Percentiles rank a stretch among this genome's conserved stretches.
Conservation (phyloP, 2,797 vertebrate species). For the Microchirus variegatus region DNA sequence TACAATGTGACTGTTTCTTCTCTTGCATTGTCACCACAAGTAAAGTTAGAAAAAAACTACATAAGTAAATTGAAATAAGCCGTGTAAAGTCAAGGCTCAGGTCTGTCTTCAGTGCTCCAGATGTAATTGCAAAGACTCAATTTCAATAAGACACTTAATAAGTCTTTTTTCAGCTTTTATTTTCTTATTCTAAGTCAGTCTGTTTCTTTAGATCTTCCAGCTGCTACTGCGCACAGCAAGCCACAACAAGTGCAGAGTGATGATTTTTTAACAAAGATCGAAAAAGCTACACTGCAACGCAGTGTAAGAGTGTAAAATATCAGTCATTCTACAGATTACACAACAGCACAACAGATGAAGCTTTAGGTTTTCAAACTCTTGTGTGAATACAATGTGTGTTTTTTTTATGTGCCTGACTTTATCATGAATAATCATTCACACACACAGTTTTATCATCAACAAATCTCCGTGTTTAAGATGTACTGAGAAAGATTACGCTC, state of each 20-base stretch:
- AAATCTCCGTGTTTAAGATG: slow-evolving; percentile 21
- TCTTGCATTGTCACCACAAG: background rate
- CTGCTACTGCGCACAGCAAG: no score
- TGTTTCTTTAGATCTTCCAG: slow-evolving; percentile 6
- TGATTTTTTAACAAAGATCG: background rate
- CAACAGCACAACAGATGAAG: no score
- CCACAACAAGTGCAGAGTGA: background rate
- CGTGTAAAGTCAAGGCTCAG: slow-evolving; percentile 1
- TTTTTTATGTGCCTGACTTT: slow-evolving; percentile 35
- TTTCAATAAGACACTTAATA: background rate
- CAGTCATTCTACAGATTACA: slow-evolving; percentile 4
- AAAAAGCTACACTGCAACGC: slow-evolving; percentile 12
- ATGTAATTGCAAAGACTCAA: slow-evolving; percentile 9
- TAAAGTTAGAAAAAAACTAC: background rate
- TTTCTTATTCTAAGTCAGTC: background rate
- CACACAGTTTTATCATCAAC: slow-evolving; percentile 18
- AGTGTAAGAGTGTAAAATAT: background rate
- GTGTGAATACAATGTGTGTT: slow-evolving; percentile 4
- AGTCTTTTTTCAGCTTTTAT: background rate
- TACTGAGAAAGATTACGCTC: slow-evolving; percentile 22
- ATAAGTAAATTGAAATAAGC: background rate
- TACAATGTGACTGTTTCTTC: background rate
- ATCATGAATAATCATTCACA: slow-evolving; percentile 24
- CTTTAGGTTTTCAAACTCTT: slow-evolving; percentile 8
- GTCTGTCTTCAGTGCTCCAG: slow-evolving; percentile 2